phyloP scores from a whole-genome alignment of 2,113 vertebrate species.

The Choloepus hoffmanni region DNA sequence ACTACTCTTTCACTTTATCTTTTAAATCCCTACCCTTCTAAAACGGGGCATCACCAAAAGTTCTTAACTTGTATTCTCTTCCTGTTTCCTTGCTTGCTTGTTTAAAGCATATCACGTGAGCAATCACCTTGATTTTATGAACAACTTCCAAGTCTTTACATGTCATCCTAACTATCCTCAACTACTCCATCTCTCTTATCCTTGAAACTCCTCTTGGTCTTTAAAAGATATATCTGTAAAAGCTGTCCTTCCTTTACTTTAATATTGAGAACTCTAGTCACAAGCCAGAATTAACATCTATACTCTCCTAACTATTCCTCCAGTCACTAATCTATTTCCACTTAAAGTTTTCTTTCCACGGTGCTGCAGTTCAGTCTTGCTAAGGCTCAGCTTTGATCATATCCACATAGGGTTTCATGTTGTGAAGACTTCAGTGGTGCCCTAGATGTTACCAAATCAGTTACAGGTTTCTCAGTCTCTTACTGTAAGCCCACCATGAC shows the following conservation, averaged over 20 bases:
- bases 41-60: not conserved
- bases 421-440: not conserved
- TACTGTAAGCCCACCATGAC: not conserved
- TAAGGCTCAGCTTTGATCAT: not conserved
- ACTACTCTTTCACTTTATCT: not conserved
- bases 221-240: not conserved
- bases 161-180: not conserved
- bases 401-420: not conserved
- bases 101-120: not conserved
- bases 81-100: not conserved
- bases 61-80: not conserved
- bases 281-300: not conserved
- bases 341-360: not conserved
- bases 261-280: not conserved
- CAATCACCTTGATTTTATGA: not conserved
- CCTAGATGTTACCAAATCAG: accelerated
- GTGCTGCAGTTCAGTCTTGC: not conserved
- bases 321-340: not conserved
- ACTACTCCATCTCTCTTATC: not conserved
- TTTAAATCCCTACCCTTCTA: not conserved
- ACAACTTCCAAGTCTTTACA: not conserved
- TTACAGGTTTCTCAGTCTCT: not conserved
- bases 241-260: not conserved
- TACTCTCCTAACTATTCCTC: not conserved
- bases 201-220: not conserved